Evolutionary conservation across 2,888 invertebrate species (phyloP).

Genomic region (Ommatoiulus sabulosus): DNA sequence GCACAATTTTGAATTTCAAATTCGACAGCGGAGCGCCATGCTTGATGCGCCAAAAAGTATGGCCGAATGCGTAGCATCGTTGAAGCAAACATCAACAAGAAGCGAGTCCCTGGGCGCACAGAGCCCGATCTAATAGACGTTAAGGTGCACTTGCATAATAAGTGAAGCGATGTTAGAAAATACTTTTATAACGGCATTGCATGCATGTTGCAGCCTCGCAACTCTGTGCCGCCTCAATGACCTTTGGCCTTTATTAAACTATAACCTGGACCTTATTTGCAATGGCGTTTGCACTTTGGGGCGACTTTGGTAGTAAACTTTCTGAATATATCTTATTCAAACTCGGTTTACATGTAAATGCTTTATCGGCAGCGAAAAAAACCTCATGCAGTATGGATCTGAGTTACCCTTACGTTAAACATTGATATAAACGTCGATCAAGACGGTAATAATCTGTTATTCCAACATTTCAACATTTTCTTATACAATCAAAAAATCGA

Average conservation of each 20-base stretch:
- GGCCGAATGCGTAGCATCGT: not conserved
- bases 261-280: no score
- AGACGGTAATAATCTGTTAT: no score
- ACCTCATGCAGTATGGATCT: no score
- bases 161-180: not conserved
- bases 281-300: no score
- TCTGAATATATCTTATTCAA: no score
- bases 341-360: no score
- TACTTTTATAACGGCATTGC: not conserved
- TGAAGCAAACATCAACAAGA: not conserved
- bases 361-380: no score
- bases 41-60: not conserved
- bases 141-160: not conserved
- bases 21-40: slow-evolving; percentile 23
- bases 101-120: not conserved
- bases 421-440: no score
- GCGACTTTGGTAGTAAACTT: no score
- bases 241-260: not conserved
- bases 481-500: no score
- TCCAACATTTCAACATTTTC: no score
- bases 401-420: no score
- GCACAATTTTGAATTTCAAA: slow-evolving; percentile 40
- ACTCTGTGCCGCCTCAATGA: not conserved
- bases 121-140: slow-evolving; percentile 31
- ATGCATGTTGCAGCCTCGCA: not conserved